Base-by-base conservation (phyloP, 2,797 vertebrate species). In the Anolis apletophallus region DNA sequence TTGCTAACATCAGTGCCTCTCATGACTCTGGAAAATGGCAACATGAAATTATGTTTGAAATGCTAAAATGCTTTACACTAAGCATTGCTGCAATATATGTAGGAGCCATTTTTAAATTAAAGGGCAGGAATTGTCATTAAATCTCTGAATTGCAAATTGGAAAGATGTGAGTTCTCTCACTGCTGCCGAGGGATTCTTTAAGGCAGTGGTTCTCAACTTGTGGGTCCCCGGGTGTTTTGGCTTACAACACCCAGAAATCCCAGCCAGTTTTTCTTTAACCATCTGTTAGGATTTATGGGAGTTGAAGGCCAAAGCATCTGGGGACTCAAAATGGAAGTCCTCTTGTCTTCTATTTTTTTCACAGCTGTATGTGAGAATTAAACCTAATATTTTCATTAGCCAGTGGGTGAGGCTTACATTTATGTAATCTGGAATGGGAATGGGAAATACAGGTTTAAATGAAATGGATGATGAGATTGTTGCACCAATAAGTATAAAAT, bases 11-110 rank as follows among this genome's bases (percentile, higher is more conserved):
- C 34, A 76, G 7, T 29, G 29, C 17, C 59, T 55, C 54, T n/a
- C 85, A 26, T 88, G 85, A 23, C 40, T 71, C 26, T 59, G 29
- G 50, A 85, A 46, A 88, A 84, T 72, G 19, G 4, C 76, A 2
- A 7, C 13, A 10, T 11, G 61, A 89, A 81, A 80, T 79, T 13
- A 81, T 46, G 86, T 21, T 17, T 76, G 19, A 40, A 76, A 68
- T 14, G 80, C 1, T 34, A 64, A 40, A 87, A 5, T 1, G 1
- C 80, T 83, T 84, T 79, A 19, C 4, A 87, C 0, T 0, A 74
- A 85, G 23, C 32, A 71, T 2, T 68, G 84, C 40, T 46, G 52
- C 64, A 46, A 46, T 14, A n/a, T 1, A 8, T 6, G 7, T 46
- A 85, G 55, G n/a, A 10, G 0, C 32, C 17, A 55, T 0, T 0